A percentile compares a stretch with the other conserved stretches of the same genome.
phyloP scores from a whole-genome alignment of 2,113 vertebrate species.

The Lipophrys pholis region DNA sequence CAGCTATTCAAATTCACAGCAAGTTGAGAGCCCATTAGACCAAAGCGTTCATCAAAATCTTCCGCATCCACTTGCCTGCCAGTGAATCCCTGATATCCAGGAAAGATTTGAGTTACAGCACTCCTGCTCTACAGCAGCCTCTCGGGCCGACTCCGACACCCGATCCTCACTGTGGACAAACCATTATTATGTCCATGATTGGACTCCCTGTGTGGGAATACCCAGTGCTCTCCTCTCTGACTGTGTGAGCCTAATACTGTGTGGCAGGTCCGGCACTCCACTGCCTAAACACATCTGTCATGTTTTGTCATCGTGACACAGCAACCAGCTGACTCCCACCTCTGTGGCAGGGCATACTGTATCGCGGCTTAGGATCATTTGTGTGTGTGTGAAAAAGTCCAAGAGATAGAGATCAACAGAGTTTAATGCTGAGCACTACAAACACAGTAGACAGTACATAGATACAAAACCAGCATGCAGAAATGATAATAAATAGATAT shows the following conservation, averaged over 20 bases:
- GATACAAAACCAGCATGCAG: background rate
- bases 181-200: conserved; percentile 88
- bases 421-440: background rate
- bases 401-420: conserved; percentile 5
- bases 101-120: conserved; percentile 45
- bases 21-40: conserved; percentile 19
- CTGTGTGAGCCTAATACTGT: conserved; percentile 89
- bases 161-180: conserved; percentile 76
- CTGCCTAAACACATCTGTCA: conserved; percentile 93
- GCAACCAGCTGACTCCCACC: conserved; percentile 76
- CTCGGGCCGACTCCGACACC: conserved; percentile 50
- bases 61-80: conserved; percentile 27
- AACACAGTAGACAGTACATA: background rate
- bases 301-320: conserved; percentile 81
- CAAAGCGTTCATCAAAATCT: conserved; percentile 31
- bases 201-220: conserved; percentile 82
- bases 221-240: conserved; percentile 79
- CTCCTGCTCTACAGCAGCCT: conserved; percentile 31
- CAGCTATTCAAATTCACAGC: conserved; percentile 36
- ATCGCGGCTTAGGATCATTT: conserved; percentile 28
- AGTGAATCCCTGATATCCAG: conserved; percentile 23
- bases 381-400: conserved; percentile 24
- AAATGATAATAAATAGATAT: background rate
- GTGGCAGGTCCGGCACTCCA: conserved; percentile 86
- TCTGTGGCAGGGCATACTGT: conserved; percentile 49